Base-by-base conservation (phyloP, 2,113 vertebrate species). In the Dolichotis patagonum region DNA sequence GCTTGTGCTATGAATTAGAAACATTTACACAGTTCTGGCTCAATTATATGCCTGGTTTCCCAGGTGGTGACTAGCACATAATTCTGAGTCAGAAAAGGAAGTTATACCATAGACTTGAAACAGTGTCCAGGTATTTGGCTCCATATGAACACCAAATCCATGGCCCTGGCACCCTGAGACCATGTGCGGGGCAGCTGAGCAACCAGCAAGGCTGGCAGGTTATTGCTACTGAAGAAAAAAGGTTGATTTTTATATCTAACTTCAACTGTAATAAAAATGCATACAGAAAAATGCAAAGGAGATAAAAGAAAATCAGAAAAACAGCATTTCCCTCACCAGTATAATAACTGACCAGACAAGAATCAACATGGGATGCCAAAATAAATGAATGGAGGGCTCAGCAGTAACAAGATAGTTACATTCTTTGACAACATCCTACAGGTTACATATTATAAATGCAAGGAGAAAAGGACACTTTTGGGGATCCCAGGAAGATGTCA, bases 191-290 rank as follows among this genome's bases (percentile, higher is more conserved):
- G 30, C 52, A 88, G 22, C 65, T 67, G 43, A 86, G 71, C 83
- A 54, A 30, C 8, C 84, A 41, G 80, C n/a, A 22, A 88, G 82
- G 35, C 41, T 67, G 43, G 46, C 9, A 46, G 9, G 19, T 82
- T 54, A 54, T 60, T 91, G 43, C 17, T 58, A 49, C 22, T 28
- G 7, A 63, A 38, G 46, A 16, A n/a, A 78, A 81, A 80, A 78
- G 7, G 13, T 19, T 80, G 20, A 58, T 73, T 91, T 88, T 65
- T 49, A 86, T 28, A 32, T 20, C 26, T 58, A 93, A 56, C 7
- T 90, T 95, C 91, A 91, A 60, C 60, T 58, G 46, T 35, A 60
- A 71, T 46, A 94, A 93, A 95, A 14, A 89, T 65, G n/a, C 24
- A 38, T 26, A 26, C 4, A 89, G 24, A 89, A 88, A 41, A 85